Percentiles rank a stretch among this genome's conserved stretches.
Conservation (phyloP, 2,888 invertebrate species). For the Microplitis deprimator region DNA sequence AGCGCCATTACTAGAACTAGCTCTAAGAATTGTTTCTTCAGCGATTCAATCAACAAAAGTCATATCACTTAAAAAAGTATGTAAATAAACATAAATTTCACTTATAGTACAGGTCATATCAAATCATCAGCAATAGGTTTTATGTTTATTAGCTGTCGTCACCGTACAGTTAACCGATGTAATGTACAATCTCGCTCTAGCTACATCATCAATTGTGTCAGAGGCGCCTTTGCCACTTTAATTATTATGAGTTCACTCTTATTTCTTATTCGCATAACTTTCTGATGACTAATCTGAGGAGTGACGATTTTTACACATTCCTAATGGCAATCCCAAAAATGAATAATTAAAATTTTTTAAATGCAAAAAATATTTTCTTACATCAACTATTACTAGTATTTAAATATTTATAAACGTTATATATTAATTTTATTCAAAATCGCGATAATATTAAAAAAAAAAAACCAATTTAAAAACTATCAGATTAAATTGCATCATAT, state of each 20-base stretch:
- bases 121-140: background rate
- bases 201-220: slow-evolving; percentile 30
- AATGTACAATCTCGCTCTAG: slow-evolving; percentile 1
- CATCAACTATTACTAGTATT: background rate
- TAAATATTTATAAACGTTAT: background rate
- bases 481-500: slow-evolving; percentile 1
- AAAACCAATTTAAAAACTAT: background rate
- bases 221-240: slow-evolving; percentile 3
- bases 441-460: background rate
- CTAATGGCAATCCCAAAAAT: background rate
- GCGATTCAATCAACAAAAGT: slow-evolving; percentile 29
- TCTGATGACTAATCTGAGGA: slow-evolving; percentile 17
- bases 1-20: slow-evolving; percentile 18
- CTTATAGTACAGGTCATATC: background rate
- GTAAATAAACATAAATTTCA: slow-evolving; percentile 37
- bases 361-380: background rate
- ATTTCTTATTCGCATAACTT: slow-evolving; percentile 22
- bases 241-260: slow-evolving; percentile 32
- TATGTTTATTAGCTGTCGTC: background rate
- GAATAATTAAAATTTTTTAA: background rate
- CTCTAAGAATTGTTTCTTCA: slow-evolving; percentile 31
- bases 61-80: slow-evolving; percentile 22
- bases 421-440: background rate
- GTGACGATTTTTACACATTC: slow-evolving; percentile 4
- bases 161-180: slow-evolving; percentile 9